Conservation (phyloP, 2,797 vertebrate genomes). For the Helarctos malayanus region DNA sequence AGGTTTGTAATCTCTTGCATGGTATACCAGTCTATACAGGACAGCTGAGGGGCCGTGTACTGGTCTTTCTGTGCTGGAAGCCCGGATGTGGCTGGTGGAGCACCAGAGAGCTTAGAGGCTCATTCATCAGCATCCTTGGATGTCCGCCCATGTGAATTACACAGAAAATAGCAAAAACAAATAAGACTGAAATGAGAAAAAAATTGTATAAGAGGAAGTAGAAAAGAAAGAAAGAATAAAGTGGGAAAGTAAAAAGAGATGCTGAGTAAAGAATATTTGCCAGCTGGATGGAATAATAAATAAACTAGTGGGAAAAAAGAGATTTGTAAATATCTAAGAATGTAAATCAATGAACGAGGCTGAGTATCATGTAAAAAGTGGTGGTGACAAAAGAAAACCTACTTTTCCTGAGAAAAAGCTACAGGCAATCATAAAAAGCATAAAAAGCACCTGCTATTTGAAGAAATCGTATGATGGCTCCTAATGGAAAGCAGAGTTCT, state of each 20-base stretch:
- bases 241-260: constrained; percentile 26
- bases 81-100: background rate
- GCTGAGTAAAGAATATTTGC: background rate
- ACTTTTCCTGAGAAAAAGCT: background rate
- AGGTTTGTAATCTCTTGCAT: background rate
- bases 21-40: too few relatives aligned
- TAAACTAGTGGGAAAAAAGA: background rate
- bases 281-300: background rate
- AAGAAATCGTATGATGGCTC: background rate
- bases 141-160: background rate
- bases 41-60: background rate
- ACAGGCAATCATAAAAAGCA: background rate
- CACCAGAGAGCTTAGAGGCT: background rate
- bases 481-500: background rate
- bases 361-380: background rate
- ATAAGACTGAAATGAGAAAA: background rate
- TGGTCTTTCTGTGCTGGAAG: background rate
- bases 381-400: background rate
- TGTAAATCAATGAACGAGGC: background rate
- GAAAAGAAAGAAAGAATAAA: constrained; percentile 33
- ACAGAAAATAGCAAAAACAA: constrained; percentile 15
- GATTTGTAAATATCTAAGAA: background rate
- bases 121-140: background rate
- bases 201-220: background rate
- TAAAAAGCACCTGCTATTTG: background rate